These are phyloP conservation scores for Drosophila mimica DNA, from an alignment of 2,888 invertebrate genomes.

Conservation along the genomic window DNA sequence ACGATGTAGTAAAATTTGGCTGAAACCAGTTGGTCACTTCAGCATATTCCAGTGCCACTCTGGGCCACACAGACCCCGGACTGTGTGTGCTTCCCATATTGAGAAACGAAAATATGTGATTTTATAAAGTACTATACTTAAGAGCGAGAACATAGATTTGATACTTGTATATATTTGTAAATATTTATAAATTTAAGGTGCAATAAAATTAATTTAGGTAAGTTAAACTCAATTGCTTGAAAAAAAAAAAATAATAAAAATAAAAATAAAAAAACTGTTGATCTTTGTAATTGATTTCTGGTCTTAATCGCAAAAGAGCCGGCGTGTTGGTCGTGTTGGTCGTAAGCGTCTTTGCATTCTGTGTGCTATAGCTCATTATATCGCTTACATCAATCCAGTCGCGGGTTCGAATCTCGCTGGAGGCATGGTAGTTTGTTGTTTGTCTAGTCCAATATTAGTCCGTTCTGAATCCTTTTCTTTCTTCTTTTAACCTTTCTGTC, in stretches of 20 bases:
- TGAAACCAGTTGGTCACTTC: conserved; percentile 14
- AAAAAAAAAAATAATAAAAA: background rate
- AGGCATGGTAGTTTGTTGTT: too few relatives aligned
- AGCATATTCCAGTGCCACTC: conserved; percentile 61
- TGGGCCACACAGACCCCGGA: conserved; percentile 51
- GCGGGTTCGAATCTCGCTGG: too few relatives aligned
- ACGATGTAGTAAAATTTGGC: conserved; percentile 14
- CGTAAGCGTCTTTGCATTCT: too few relatives aligned
- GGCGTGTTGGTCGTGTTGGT: too few relatives aligned
- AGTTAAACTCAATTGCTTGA: conserved; percentile 9
- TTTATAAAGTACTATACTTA: conserved; percentile 62
- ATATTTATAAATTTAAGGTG: conserved; percentile 62
- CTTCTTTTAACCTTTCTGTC: too few relatives aligned
- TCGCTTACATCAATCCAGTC: too few relatives aligned
- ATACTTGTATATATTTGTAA: conserved; percentile 67
- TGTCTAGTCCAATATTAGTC: too few relatives aligned
- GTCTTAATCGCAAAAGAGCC: background rate
- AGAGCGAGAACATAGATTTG: conserved; percentile 49
- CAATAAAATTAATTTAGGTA: conserved; percentile 50
- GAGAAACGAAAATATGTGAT: conserved; percentile 69
- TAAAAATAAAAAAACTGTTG: background rate
- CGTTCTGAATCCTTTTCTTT: too few relatives aligned
- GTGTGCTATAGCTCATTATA: too few relatives aligned
- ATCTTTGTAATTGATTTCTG: background rate
- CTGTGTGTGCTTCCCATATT: conserved; percentile 59